Evolutionary conservation across 1,140 invertebrate genomes (phyloP), one percentile per base, ranked within the genome.

Genomic region (Condylostylus longicornis): DNA sequence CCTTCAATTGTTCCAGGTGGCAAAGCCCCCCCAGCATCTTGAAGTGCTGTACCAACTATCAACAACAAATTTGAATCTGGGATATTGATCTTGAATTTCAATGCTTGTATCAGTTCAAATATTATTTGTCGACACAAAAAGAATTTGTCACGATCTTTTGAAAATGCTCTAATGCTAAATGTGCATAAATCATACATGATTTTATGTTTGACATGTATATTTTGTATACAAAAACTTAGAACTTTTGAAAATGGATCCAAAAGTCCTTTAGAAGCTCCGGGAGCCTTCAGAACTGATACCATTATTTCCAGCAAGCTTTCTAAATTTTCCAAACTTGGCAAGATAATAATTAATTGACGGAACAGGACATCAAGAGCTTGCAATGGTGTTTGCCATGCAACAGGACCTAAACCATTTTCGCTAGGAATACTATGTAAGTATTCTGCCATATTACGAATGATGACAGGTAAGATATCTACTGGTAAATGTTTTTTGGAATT

Each of bases 241-340:
- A 97, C 75, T 69, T 97, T 98, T 1, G 88, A 84, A 58, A 96
- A 95, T n/a, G 90, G 85, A 53, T 98, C 95, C 39, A 58, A 96
- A 61, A 54, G 91, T 40, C 44, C 57, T 20, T 61, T 61, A 2
- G 54, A 53, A 32, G 90, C 80, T 10, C 78, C 77, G 21, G 88
- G 86, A 9, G 95, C 72, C 54, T 82, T 79, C 36, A 97, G 68
- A 18, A 91, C 72, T 14, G 79, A 78, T 20, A 79, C 73, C 66
- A 96, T 89, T 15, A 94, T 82, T 35, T 82, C 70, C 32, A 97
- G 65, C 14, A 91, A 62, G 20, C 83, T 75, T 38, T 74, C 73
- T 17, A 81, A 70, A 51, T 88, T 79, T 40, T 77, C 77, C 32
- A 84, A 65, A 20, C 72, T 72, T 35, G 77, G 69, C 47, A 90